Base-by-base conservation (phyloP, 2,888 invertebrate genomes). In the Ellobium chinense region DNA sequence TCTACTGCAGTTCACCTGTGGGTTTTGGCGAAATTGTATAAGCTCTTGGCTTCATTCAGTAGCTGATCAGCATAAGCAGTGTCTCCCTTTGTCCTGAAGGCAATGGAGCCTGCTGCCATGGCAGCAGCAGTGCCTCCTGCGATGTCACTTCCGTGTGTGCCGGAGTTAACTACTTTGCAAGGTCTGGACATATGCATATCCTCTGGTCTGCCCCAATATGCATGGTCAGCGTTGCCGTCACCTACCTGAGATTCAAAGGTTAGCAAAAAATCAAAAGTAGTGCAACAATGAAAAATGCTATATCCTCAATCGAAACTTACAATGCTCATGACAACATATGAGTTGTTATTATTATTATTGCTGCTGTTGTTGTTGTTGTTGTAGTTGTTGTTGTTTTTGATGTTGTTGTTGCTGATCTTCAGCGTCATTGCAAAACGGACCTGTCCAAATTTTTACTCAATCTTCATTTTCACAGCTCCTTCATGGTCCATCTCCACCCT, bases 181-280 rank as follows among this genome's bases (percentile, higher is more conserved):
- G 95, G 95, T 80, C 95, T 92, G 0, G 93, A 92, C 91, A 94
- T 94, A 79, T 94, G 94, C 89, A 90, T 92, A 68, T 95, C 95
- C 89, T 95, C 95, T 3, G 95, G 95, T 70, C 95, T 92, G 1
- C 95, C 95, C 95, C 95, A 95, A 88, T 93, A 95, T 0, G 92
- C 90, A 86, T 95, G 95, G 87, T 95, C 95, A 21, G 93, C 87
- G 27, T 92, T 89, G 77, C 95, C 95, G 87, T 90, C 88, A 9
- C 91, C 92, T 0, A 77, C 68, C 76, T 76, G 60, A 24, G n/a
- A 60, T n/a, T n/a, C n/a, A n/a, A n/a, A n/a, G n/a, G n/a, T n/a
- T n/a, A n/a, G n/a, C 54, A 9, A 54, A 18, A 14, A 18, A 18
- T 9, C 12, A 18, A 18, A 14, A 14, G 54, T 9, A 54, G 54